A percentile compares a stretch with the other conserved stretches of the same genome.
Conservation (phyloP, 92 coral and sea anemone species). For the Porites lobata region DNA sequence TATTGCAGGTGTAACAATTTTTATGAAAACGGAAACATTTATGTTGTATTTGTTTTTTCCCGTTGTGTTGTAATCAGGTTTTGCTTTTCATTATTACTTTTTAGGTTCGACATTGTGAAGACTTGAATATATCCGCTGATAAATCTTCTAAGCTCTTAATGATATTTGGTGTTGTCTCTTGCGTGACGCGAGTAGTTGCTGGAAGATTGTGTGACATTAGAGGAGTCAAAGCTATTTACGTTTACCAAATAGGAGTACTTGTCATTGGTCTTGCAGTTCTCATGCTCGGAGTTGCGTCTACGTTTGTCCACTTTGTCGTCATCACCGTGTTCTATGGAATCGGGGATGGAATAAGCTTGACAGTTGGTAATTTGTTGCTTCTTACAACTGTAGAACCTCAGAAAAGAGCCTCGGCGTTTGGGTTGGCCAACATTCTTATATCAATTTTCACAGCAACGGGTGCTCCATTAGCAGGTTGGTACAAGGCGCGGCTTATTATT, state of each 20-base stretch:
- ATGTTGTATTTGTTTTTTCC: no score
- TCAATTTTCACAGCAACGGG: constrained; percentile 22
- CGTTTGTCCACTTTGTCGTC: background rate
- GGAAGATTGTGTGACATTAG: constrained; percentile 26
- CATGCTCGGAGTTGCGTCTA: background rate
- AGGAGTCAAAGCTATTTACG: background rate
- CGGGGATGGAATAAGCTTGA: constrained; percentile 24
- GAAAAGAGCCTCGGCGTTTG: constrained; percentile 30
- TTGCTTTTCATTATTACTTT: background rate
- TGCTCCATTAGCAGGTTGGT: constrained; percentile 21
- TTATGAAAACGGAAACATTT: no score
- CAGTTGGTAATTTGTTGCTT: constrained; percentile 3
- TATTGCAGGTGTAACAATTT: no score
- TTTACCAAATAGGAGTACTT: constrained; percentile 2
- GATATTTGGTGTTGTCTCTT: constrained; percentile 14
- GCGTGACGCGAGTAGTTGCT: background rate
- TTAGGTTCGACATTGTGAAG: constrained; percentile 28
- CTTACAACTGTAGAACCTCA: constrained; percentile 23
- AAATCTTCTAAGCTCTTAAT: constrained; percentile 30
- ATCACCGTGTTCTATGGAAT: constrained; percentile 13
- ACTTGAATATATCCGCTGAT: constrained; percentile 12
- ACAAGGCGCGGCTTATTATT: no score
- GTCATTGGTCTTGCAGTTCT: background rate
- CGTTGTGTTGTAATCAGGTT: no score
- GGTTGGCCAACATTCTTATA: constrained; percentile 20